Conservation (phyloP, 1,140 invertebrate genomes). For the Zaprionus taronus region DNA sequence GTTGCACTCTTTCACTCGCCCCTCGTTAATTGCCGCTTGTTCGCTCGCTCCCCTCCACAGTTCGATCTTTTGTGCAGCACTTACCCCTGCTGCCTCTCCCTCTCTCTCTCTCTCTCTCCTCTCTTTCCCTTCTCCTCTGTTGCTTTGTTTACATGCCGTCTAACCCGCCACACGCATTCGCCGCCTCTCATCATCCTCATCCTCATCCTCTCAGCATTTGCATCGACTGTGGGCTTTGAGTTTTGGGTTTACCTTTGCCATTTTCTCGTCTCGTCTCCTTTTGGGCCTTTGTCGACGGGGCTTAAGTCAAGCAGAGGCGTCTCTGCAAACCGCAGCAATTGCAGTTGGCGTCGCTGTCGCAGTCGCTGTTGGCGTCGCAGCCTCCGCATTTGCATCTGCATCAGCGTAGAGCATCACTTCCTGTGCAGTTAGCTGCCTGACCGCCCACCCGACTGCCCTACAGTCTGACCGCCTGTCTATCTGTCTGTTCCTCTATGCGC, state of each 20-base stretch:
- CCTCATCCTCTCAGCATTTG: neutral
- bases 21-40: slow-evolving; percentile 73
- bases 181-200: neutral
- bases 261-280: slow-evolving; percentile 47
- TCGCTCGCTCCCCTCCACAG: slow-evolving; percentile 30
- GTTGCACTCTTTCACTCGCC: slow-evolving; percentile 23
- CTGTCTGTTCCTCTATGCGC: neutral
- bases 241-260: slow-evolving; percentile 45
- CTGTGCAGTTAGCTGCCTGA: slow-evolving; percentile 41
- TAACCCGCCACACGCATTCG: slow-evolving; percentile 54
- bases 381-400: slow-evolving; percentile 35
- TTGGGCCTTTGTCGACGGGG: slow-evolving; percentile 65
- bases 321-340: slow-evolving; percentile 52
- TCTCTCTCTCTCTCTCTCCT: slow-evolving; percentile 2
- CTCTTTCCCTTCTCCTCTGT: too few species aligned
- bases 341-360: slow-evolving; percentile 45
- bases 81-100: slow-evolving; percentile 27
- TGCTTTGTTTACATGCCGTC: slow-evolving; percentile 57
- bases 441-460: slow-evolving; percentile 13
- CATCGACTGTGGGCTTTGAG: slow-evolving; percentile 28
- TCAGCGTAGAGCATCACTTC: slow-evolving; percentile 47
- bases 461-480: slow-evolving; percentile 1
- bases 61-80: slow-evolving; percentile 68
- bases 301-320: slow-evolving; percentile 59
- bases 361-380: slow-evolving; percentile 42